These are phyloP conservation scores for Sycophila texana DNA, from an alignment of 2,888 invertebrate species.

Conservation along the genomic window DNA sequence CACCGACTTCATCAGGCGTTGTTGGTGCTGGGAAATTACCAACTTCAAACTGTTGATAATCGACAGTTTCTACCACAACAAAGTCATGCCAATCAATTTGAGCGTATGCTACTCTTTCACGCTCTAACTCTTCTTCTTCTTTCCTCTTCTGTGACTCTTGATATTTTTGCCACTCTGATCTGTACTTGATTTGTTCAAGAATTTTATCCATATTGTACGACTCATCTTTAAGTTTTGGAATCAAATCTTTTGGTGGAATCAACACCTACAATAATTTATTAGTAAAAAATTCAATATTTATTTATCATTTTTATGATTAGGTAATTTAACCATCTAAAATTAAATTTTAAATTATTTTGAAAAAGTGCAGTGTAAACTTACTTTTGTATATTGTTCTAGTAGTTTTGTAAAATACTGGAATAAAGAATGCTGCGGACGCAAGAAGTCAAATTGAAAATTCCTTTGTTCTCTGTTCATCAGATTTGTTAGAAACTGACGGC, in stretches of 20 bases:
- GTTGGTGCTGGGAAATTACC: slow-evolving; percentile 98
- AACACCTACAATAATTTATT: slow-evolving; percentile 79
- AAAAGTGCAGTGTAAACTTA: slow-evolving; percentile 67
- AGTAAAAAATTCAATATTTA: not conserved
- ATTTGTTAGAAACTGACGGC: slow-evolving; percentile 97
- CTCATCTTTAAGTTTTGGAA: slow-evolving; percentile 87
- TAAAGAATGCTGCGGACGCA: slow-evolving; percentile 97
- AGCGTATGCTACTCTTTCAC: slow-evolving; percentile 95
- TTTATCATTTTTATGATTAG: too few relatives aligned
- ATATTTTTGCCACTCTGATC: slow-evolving; percentile 97
- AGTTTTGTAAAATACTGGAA: slow-evolving; percentile 99
- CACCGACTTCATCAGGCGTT: slow-evolving; percentile 97
- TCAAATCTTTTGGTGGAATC: slow-evolving; percentile 95
- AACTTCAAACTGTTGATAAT: slow-evolving; percentile 97
- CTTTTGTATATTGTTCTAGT: slow-evolving; percentile 98
- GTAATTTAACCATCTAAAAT: not conserved
- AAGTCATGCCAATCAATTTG: slow-evolving; percentile 99
- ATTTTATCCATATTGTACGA: slow-evolving; percentile 81
- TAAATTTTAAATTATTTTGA: not conserved
- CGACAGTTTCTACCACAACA: slow-evolving; percentile 99
- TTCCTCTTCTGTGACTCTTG: slow-evolving; percentile 94
- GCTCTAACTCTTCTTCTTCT: slow-evolving; percentile 96
- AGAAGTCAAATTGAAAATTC: slow-evolving; percentile 99
- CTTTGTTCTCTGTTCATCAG: slow-evolving; percentile 98
- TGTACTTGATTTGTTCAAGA: slow-evolving; percentile 92